Conservation (phyloP, 2,888 invertebrate species). For the Netelia melanura region DNA sequence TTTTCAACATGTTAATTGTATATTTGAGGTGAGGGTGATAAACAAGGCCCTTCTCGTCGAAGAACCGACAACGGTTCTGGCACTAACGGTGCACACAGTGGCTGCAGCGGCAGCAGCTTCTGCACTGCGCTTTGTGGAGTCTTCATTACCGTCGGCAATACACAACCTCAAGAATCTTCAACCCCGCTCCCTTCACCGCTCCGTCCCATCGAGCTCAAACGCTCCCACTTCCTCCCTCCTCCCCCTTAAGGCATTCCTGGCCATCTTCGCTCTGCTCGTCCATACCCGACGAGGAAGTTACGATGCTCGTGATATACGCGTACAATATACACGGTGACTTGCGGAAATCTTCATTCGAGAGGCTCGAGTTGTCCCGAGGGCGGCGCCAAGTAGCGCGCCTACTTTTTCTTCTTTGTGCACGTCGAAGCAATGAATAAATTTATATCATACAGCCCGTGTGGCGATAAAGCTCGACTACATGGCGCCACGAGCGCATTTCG, state of each 20-base stretch:
- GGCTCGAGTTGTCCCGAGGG: slow-evolving; percentile 23
- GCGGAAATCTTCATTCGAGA: slow-evolving; percentile 36
- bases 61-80: slow-evolving; percentile 43
- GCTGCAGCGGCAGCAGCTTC: slow-evolving; percentile 45
- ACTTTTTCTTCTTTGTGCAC: slow-evolving; percentile 1
- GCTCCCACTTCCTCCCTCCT: too few species aligned
- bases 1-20: slow-evolving; percentile 79
- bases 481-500: slow-evolving; percentile 5
- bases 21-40: slow-evolving; percentile 73
- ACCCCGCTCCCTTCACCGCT: slow-evolving; percentile 5
- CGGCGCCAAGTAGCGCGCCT: background rate
- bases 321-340: slow-evolving; percentile 39
- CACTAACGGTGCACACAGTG: slow-evolving; percentile 21
- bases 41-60: slow-evolving; percentile 75
- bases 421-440: slow-evolving; percentile 21
- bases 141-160: slow-evolving; percentile 78
- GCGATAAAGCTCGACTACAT: background rate
- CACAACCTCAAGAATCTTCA: slow-evolving; percentile 71
- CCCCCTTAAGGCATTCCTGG: too few species aligned
- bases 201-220: too few species aligned
- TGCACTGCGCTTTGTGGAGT: slow-evolving; percentile 74
- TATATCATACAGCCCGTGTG: slow-evolving; percentile 12
- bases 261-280: background rate
- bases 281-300: slow-evolving; percentile 49
- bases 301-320: slow-evolving; percentile 26